Conservation (phyloP, 2,113 vertebrate genomes). For the Oceanites oceanicus region DNA sequence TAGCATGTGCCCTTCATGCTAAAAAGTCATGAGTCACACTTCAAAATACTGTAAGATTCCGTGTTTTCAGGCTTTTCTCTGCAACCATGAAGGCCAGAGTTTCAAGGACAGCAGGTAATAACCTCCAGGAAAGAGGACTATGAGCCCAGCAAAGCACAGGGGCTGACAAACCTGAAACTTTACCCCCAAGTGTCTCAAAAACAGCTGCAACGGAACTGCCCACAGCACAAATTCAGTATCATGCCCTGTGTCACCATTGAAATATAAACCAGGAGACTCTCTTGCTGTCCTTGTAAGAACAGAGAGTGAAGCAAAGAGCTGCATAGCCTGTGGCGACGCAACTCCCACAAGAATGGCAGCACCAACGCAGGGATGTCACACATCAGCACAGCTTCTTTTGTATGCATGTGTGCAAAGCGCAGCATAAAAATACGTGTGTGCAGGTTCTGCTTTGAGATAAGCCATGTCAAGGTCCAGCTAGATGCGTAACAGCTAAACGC, state of each 20-base stretch:
- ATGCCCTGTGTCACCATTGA: neutral
- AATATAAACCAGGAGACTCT: neutral
- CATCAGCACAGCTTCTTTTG: neutral
- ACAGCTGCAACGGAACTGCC: neutral
- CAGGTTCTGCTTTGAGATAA: neutral
- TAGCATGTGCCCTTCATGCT: neutral
- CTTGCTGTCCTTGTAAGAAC: neutral
- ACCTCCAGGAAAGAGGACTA: neutral
- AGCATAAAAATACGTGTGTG: neutral
- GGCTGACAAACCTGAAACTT: neutral
- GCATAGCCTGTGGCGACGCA: neutral
- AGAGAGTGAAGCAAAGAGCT: neutral
- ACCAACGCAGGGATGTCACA: neutral
- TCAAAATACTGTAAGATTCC: neutral
- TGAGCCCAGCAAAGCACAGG: neutral
- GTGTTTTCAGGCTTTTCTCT: neutral
- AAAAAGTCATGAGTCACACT: slow-evolving; percentile 35
- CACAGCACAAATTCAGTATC: neutral
- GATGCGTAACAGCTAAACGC: neutral
- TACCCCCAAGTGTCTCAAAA: neutral
- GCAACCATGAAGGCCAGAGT: neutral
- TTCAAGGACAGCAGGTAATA: neutral
- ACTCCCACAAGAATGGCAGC: neutral
- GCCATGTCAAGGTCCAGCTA: neutral
- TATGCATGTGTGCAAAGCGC: rapidly evolving